phyloP scores from a whole-genome alignment of 2,797 vertebrate species.

The Propithecus deckenii region DNA sequence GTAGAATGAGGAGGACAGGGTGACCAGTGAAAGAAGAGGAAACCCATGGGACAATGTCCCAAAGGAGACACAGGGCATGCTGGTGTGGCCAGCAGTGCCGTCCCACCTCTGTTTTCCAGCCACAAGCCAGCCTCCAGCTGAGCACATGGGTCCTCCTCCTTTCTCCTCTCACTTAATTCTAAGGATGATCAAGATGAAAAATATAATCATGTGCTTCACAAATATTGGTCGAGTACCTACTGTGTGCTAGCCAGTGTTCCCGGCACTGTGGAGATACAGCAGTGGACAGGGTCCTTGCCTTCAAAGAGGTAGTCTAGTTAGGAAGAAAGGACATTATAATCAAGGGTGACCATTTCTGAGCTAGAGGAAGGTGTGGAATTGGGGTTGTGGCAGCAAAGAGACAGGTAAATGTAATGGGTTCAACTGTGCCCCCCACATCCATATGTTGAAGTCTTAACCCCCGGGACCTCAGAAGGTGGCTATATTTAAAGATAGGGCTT shows the following conservation, averaged over 20 bases:
- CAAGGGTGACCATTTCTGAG: not conserved
- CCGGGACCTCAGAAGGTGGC: not conserved
- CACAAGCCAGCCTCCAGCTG: not conserved
- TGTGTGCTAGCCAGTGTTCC: not conserved
- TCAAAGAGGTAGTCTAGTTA: not conserved
- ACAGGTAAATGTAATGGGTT: not conserved
- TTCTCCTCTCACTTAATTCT: not conserved
- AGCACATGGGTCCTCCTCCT: not conserved
- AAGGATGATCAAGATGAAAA: not conserved
- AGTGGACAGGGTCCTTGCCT: not conserved
- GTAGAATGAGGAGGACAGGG: not conserved
- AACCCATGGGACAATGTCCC: not conserved
- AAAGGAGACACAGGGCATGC: not conserved
- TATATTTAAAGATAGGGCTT: not conserved
- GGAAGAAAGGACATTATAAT: not conserved
- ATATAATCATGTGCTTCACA: not conserved
- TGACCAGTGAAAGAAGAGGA: not conserved
- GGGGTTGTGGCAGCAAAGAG: not conserved
- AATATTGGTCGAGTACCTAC: not conserved
- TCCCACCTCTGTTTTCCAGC: not conserved
- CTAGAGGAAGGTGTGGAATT: not conserved
- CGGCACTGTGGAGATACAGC: not conserved
- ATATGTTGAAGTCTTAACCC: not conserved
- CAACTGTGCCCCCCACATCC: not conserved
- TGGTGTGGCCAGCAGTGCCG: rapidly evolving